Conservation (phyloP, 30 jellyfish, hydroid and myxozoan genomes). For the Aurelia aurita region DNA sequence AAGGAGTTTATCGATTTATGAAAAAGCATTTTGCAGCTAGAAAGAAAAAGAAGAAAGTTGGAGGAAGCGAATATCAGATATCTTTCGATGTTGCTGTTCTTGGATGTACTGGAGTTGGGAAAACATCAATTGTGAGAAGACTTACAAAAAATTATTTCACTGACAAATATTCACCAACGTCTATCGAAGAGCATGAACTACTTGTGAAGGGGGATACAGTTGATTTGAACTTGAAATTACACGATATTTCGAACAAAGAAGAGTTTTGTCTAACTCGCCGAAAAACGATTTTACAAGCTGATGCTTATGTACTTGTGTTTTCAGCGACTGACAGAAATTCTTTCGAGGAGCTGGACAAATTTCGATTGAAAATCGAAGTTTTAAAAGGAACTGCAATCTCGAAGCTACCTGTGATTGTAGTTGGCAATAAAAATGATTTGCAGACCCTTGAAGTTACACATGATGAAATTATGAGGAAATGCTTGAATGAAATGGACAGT, state of each 20-base stretch:
- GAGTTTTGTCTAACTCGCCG: constrained; percentile 31
- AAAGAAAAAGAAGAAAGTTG: constrained; percentile 2
- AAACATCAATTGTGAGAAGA: constrained; percentile 50
- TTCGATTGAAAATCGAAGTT: constrained; percentile 25
- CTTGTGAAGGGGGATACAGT: constrained; percentile 11
- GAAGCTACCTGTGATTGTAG: constrained; percentile 35
- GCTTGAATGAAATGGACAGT: constrained; percentile 50
- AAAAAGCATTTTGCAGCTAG: neutral
- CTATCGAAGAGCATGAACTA: constrained; percentile 2
- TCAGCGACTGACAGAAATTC: constrained; percentile 47
- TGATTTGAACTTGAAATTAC: constrained; percentile 6
- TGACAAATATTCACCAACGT: constrained; percentile 4
- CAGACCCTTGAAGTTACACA: neutral
- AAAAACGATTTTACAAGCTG: constrained; percentile 26
- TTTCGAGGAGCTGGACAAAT: constrained; percentile 27
- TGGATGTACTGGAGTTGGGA: constrained; percentile 62
- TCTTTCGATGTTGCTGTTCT: constrained; percentile 42
- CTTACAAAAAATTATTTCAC: neutral
- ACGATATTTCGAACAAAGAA: constrained; percentile 31
- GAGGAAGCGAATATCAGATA: neutral
- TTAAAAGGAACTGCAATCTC: constrained; percentile 5
- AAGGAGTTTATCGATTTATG: constrained; percentile 6
- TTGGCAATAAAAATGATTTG: constrained; percentile 53
- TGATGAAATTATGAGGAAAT: constrained; percentile 19
- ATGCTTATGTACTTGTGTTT: constrained; percentile 51